These are phyloP conservation scores for Zaprionus davidi DNA, from an alignment of 1,140 invertebrate species.

Conservation along the genomic window DNA sequence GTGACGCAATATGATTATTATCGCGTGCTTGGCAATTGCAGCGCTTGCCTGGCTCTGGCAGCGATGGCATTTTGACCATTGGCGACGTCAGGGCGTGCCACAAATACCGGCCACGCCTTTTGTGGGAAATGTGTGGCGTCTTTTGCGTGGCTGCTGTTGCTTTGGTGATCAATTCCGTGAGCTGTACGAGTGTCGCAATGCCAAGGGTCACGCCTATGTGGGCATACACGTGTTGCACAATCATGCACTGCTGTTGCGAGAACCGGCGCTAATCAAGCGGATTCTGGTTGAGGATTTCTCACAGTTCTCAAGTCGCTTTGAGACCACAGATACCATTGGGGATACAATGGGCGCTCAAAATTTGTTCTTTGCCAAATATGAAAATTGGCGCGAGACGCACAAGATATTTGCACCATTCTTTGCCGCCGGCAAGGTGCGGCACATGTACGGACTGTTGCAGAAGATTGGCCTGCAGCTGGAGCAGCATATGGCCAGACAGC, in stretches of 20 bases:
- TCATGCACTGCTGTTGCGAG: conserved; percentile 85
- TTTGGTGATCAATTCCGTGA: conserved; percentile 65
- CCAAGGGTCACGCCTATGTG: conserved; percentile 61
- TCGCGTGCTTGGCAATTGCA: not conserved
- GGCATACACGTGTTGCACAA: conserved; percentile 84
- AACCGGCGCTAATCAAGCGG: conserved; percentile 85
- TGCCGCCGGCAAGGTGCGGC: conserved; percentile 62
- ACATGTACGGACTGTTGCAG: conserved; percentile 68
- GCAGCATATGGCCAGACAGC: conserved; percentile 48
- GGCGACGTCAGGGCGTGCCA: conserved; percentile 51
- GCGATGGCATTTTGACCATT: conserved; percentile 50
- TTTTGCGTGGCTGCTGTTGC: conserved; percentile 58
- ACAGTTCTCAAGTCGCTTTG: conserved; percentile 70
- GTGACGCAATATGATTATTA: conserved; percentile 9
- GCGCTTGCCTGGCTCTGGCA: conserved; percentile 59
- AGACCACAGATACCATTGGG: conserved; percentile 58
- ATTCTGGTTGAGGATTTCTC: conserved; percentile 85
- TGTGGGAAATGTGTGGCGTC: conserved; percentile 68
- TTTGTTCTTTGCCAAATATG: conserved; percentile 72
- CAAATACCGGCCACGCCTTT: conserved; percentile 54
- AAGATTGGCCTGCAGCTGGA: conserved; percentile 67
- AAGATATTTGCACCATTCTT: conserved; percentile 74
- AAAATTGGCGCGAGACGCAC: conserved; percentile 68
- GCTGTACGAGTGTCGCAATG: conserved; percentile 40
- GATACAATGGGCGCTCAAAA: conserved; percentile 73